These are phyloP conservation scores for Montifringilla adamsi DNA, from an alignment of 2,113 vertebrate genomes.

Conservation along the genomic window DNA sequence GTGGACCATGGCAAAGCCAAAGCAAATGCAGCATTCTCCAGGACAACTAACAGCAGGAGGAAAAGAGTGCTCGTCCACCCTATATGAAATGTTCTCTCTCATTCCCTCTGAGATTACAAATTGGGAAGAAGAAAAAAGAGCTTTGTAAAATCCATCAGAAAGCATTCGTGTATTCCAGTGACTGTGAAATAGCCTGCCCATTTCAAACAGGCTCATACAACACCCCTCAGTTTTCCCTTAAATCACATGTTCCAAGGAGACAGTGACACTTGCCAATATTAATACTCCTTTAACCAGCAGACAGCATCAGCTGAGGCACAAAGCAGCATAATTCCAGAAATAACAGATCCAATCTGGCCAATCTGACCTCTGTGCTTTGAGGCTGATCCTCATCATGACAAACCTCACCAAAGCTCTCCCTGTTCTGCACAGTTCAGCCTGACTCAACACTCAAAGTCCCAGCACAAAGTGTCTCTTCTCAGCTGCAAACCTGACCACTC, in stretches of 20 bases:
- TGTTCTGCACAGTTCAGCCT: not conserved
- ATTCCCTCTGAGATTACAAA: not conserved
- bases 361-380: not conserved
- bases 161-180: not conserved
- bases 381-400: not conserved
- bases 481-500: not conserved
- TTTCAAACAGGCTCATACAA: not conserved
- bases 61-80: not conserved
- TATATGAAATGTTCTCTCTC: not conserved
- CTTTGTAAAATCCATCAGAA: not conserved
- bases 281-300: not conserved
- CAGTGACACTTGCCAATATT: not conserved
- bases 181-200: not conserved
- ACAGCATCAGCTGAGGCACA: not conserved
- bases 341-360: not conserved
- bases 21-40: not conserved
- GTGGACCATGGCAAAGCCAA: not conserved
- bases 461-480: accelerated
- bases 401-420: not conserved
- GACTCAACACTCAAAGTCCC: not conserved
- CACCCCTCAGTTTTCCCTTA: not conserved
- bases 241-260: not conserved
- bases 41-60: not conserved
- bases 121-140: not conserved
- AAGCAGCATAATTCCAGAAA: not conserved